Conservation (phyloP, 2,797 vertebrate genomes). For the Dendrocincla tyrannina region DNA sequence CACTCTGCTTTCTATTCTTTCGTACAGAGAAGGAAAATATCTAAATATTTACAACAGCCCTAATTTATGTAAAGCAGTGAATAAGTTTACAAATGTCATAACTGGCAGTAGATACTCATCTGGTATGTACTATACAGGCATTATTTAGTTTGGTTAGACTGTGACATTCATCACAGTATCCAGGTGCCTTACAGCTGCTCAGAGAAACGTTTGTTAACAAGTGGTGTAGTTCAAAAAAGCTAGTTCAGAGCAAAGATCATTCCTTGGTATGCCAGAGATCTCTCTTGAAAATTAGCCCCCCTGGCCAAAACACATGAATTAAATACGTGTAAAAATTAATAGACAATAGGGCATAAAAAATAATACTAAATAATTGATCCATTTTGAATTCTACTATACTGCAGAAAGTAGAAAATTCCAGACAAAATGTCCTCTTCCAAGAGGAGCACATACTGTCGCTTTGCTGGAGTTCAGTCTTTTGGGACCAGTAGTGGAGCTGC, state of each 20-base stretch:
- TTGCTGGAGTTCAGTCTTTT: background rate
- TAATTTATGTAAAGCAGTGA: background rate
- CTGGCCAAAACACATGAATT: background rate
- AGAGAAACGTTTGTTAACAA: background rate
- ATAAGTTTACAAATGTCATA: background rate
- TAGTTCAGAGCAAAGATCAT: background rate
- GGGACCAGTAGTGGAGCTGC: background rate
- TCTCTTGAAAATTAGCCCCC: background rate
- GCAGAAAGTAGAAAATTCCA: background rate
- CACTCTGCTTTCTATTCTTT: background rate
- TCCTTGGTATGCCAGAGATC: background rate
- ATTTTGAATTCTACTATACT: background rate
- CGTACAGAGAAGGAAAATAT: background rate
- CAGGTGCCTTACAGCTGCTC: conserved; percentile 1
- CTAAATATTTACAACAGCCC: background rate
- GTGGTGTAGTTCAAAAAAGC: background rate
- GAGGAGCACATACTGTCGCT: background rate
- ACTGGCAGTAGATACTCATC: background rate
- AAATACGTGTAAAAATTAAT: background rate
- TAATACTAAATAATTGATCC: background rate
- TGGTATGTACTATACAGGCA: background rate
- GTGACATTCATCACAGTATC: background rate
- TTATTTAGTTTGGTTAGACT: background rate
- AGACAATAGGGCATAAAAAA: background rate
- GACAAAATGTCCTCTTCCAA: background rate